Evolutionary conservation across 35 echinoderm and acorn worm species (phyloP), one percentile per base, ranked within the genome.

Genomic region (Lytechinus variegatus): DNA sequence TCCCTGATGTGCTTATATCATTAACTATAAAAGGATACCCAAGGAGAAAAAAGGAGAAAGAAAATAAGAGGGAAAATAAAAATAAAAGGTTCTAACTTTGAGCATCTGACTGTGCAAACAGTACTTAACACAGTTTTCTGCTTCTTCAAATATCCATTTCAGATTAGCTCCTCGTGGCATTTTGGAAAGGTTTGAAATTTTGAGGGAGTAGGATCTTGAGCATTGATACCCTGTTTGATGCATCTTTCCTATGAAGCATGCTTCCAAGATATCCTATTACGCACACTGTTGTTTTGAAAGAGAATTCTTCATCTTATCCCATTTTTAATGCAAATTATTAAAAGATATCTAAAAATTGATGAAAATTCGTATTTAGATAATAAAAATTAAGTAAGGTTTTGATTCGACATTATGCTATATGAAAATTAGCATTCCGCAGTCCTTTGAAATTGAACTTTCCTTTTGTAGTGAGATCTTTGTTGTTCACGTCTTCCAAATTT

Each of bases 151-250:
- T 24, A 27, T 79, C 66, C 66, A 79, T 79, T 79, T 79, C 66
- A 19, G 66, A 79, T 79, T 24, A 79, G 6, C 16, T 79, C 66
- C 19, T 19, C 16, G 8, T 79, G 66, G 21, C 66, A 79, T 79
- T 79, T 79, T 79, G 66, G 66, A 79, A 79, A 79, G 66, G 66
- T 79, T 79, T 79, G 14, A 79, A n/a, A 79, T n/a, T 79, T 79
- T 14, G 66, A 24, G 66, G 66, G 66, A 16, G 66, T 24, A 24
- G 66, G 66, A 79, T 11, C 9, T 16, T 24, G 5, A n/a, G 19
- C 8, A 79, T 79, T 24, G 19, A 79, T 79, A 24, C 21, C 66
- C 66, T 79, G 24, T 79, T 79, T 79, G 16, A 7, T n/a, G 19
- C 66, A 79, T 79, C 66, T 24, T 79, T 79, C 66, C 2, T 79